Conservation (phyloP, 2,113 vertebrate species). For the Pelodiscus sinensis region DNA sequence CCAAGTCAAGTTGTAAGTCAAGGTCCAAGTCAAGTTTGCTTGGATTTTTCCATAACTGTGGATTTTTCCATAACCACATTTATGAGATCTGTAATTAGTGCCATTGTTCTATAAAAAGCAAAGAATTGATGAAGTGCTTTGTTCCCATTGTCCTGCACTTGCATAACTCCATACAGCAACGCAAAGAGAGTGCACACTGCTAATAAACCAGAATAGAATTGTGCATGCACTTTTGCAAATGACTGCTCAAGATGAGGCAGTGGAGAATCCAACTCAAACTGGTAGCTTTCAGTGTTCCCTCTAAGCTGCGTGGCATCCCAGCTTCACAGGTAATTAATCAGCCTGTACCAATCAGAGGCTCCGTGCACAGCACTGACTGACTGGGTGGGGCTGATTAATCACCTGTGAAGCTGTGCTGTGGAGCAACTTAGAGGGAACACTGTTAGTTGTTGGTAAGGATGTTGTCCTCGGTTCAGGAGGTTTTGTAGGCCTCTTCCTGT, state of each 20-base stretch:
- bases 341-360: no score
- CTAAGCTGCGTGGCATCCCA: no score
- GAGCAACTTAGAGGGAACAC: background rate
- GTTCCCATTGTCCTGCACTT: constrained; percentile 36
- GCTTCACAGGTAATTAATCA: no score
- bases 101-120: constrained; percentile 57
- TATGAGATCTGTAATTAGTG: constrained; percentile 44
- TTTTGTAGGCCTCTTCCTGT: background rate
- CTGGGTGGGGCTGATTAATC: no score
- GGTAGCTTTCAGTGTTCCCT: background rate
- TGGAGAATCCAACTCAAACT: background rate
- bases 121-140: constrained; percentile 38
- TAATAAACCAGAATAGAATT: background rate
- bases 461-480: background rate
- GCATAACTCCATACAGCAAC: constrained; percentile 24
- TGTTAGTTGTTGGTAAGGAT: background rate
- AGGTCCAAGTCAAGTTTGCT: constrained; percentile 4
- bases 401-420: no score
- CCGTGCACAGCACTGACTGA: no score
- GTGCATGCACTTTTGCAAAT: background rate
- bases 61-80: no score
- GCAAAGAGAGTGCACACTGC: background rate
- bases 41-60: constrained; percentile 35
- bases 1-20: constrained; percentile 49
- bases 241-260: background rate